A percentile compares a stretch with the other conserved stretches of the same genome.
These are phyloP conservation scores for Hippocampus zosterae DNA, from an alignment of 2,113 vertebrate species.

Conservation along the genomic window DNA sequence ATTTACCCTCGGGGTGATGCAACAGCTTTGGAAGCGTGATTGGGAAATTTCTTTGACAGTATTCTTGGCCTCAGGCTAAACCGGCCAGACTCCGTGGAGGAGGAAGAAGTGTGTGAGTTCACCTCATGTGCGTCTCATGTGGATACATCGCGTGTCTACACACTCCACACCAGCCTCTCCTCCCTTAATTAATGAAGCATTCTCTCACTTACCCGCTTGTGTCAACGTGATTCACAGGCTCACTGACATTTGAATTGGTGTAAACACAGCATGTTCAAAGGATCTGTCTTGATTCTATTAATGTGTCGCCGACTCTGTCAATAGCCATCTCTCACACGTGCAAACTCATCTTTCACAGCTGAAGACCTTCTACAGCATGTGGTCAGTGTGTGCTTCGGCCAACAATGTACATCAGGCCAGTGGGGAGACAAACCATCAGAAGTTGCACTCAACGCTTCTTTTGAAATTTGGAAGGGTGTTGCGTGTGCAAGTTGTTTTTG, in stretches of 20 bases:
- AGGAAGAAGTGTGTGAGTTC: conserved; percentile 9
- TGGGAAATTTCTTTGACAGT: conserved; percentile 29
- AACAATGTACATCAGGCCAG: not conserved
- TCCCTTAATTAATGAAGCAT: conserved; percentile 18
- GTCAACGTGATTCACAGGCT: conserved; percentile 55
- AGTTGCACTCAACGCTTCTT: not conserved
- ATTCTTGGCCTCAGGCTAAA: conserved; percentile 32
- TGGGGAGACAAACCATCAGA: not conserved
- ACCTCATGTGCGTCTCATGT: conserved; percentile 2
- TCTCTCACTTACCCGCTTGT: conserved; percentile 37
- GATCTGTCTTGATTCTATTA: conserved; percentile 46
- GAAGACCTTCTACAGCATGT: conserved; percentile 2
- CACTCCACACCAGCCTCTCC: conserved; percentile 3
- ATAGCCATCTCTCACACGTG: conserved; percentile 19
- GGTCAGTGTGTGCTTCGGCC: conserved; percentile 5
- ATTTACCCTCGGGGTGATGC: conserved; percentile 17
- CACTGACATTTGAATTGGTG: conserved; percentile 63
- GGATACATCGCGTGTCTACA: not conserved
- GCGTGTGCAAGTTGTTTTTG: not conserved
- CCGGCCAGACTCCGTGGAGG: conserved; percentile 15
- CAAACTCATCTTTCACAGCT: conserved; percentile 10
- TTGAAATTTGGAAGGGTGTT: not conserved
- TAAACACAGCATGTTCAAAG: conserved; percentile 61
- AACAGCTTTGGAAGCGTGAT: conserved; percentile 21
- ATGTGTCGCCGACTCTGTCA: conserved; percentile 30